phyloP scores from a whole-genome alignment of 2,797 vertebrate genomes.

The Orientallactaga sibirica region DNA sequence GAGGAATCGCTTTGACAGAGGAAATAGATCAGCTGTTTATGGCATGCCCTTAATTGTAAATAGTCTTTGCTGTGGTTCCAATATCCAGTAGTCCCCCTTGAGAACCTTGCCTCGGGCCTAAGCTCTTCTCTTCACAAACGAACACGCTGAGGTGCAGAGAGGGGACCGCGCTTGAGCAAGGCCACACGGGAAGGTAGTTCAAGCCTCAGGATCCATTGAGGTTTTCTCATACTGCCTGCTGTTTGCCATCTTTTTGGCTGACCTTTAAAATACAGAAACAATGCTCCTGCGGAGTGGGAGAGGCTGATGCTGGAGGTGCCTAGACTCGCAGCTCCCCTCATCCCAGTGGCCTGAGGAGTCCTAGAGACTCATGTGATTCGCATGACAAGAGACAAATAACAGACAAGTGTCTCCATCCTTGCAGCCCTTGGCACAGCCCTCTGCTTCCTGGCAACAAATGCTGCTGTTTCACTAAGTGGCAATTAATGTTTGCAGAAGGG shows the following conservation, averaged over 20 bases:
- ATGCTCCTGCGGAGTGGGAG: background rate
- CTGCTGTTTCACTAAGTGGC: background rate
- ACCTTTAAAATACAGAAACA: background rate
- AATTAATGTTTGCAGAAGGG: background rate
- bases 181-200: background rate
- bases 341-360: background rate
- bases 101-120: background rate
- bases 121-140: background rate
- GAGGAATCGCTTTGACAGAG: background rate
- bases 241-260: background rate
- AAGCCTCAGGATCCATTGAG: background rate
- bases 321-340: background rate
- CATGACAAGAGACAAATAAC: background rate
- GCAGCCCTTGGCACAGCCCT: background rate
- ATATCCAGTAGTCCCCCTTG: background rate
- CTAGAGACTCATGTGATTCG: background rate
- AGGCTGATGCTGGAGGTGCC: background rate
- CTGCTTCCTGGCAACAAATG: background rate
- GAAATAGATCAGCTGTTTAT: constrained; percentile 2
- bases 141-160: background rate
- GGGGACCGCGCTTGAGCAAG: background rate
- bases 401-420: background rate
- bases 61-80: constrained; percentile 6
- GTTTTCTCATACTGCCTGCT: background rate
- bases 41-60: background rate